A percentile compares a stretch with the other conserved stretches of the same genome.
Conservation (phyloP, 2,888 invertebrate genomes). For the Operophtera brumata region DNA sequence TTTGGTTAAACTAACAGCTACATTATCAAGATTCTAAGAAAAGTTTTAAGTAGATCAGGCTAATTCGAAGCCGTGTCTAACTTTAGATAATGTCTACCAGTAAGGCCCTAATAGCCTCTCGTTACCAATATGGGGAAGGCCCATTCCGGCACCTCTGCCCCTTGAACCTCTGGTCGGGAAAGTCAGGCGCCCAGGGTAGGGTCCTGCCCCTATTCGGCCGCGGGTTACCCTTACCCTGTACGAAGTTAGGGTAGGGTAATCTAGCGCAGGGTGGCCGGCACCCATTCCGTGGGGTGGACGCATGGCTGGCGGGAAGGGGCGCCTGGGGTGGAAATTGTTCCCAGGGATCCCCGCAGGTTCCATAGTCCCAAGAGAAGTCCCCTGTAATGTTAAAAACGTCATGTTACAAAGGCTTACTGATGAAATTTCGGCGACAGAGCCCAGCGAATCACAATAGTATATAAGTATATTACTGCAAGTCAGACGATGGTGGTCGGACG, state of each 20-base stretch:
- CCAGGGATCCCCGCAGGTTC: constrained; percentile 64
- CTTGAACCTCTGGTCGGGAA: constrained; percentile 65
- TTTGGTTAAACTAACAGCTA: too few relatives aligned
- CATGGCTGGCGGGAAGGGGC: constrained; percentile 55
- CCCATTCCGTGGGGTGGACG: constrained; percentile 65
- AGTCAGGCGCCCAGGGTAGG: constrained; percentile 65
- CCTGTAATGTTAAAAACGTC: constrained; percentile 42
- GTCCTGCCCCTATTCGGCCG: constrained; percentile 60
- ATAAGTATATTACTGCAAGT: too few relatives aligned
- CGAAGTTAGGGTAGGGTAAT: constrained; percentile 49
- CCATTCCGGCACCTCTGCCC: constrained; percentile 66
- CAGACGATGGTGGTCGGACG: too few relatives aligned
- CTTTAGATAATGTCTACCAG: not conserved
- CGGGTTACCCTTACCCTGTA: constrained; percentile 51
- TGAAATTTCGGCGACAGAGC: too few relatives aligned
- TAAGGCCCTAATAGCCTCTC: not conserved
- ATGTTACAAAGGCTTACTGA: too few relatives aligned
- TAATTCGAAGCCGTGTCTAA: too few relatives aligned
- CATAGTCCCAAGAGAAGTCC: constrained; percentile 63
- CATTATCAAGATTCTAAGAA: too few relatives aligned
- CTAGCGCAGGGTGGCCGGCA: constrained; percentile 64
- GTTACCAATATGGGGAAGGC: constrained; percentile 69
- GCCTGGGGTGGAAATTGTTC: constrained; percentile 58
- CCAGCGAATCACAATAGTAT: too few relatives aligned
- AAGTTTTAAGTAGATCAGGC: too few relatives aligned